A percentile compares a stretch with the other conserved stretches of the same genome.
Conservation (phyloP, 2,888 invertebrate genomes). For the Macrosoma leucophasiata region DNA sequence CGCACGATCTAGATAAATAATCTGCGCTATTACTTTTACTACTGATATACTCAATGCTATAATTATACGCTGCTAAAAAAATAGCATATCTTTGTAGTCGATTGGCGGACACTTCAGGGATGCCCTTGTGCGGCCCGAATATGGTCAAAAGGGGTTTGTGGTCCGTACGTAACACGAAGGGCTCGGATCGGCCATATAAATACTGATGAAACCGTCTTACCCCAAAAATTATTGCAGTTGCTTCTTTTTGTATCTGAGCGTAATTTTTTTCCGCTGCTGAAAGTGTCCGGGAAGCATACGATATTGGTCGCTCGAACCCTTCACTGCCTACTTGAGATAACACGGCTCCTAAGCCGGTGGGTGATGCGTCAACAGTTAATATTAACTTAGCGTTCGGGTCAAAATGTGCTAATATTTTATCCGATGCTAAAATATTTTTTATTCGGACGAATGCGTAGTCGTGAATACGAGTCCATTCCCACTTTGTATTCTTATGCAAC, state of each 20-base stretch:
- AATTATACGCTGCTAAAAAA: conserved; percentile 5
- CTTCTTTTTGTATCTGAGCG: conserved; percentile 15
- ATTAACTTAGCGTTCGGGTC: not conserved
- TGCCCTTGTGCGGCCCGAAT: conserved; percentile 7
- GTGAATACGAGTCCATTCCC: conserved; percentile 8
- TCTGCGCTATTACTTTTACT: conserved; percentile 9
- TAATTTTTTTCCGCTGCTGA: conserved; percentile 6
- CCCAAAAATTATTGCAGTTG: conserved; percentile 19
- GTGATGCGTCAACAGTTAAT: conserved; percentile 2
- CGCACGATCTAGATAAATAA: conserved; percentile 4
- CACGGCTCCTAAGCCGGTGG: conserved; percentile 1
- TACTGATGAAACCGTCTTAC: conserved; percentile 15
- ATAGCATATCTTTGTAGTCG: conserved; percentile 10
- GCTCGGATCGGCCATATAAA: conserved; percentile 9
- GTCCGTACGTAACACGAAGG: conserved; percentile 11
- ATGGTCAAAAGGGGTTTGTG: conserved; percentile 9
- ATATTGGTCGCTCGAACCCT: conserved; percentile 6
- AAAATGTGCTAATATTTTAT: not conserved
- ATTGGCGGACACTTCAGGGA: not conserved
- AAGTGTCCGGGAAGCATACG: conserved; percentile 13
- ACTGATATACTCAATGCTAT: conserved; percentile 9
- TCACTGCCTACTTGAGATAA: not conserved
- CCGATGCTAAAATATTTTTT: not conserved
- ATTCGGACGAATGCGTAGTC: conserved; percentile 1
- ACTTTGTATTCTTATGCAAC: conserved; percentile 6